Evolutionary conservation across 2,113 vertebrate genomes (phyloP).

Genomic region (Eulemur macaco): DNA sequence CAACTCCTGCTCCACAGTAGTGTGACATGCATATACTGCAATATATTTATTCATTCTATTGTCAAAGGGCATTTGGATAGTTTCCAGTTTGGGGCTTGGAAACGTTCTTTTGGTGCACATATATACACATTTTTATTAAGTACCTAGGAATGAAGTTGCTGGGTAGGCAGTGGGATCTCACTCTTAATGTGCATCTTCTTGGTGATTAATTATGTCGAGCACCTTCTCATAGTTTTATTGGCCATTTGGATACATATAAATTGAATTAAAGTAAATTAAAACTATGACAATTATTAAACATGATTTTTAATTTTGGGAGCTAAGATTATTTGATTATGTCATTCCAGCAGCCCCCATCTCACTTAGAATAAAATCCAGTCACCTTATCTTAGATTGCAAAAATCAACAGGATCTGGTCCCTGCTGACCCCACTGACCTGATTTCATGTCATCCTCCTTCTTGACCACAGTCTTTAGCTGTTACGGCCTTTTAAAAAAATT

Average conservation of each 20-base stretch:
- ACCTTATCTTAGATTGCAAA: neutral
- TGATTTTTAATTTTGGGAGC: neutral
- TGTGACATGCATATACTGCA: rapidly evolving
- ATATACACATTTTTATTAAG: neutral
- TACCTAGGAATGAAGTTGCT: neutral
- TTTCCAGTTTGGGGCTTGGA: neutral
- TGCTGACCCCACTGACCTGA: neutral
- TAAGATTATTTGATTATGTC: neutral
- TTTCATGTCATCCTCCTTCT: neutral
- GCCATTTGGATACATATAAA: neutral
- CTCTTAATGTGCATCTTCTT: neutral
- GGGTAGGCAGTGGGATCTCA: neutral
- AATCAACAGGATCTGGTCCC: neutral
- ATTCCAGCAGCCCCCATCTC: neutral
- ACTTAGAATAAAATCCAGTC: neutral
- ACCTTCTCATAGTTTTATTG: neutral
- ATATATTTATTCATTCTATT: neutral
- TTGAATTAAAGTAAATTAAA: neutral
- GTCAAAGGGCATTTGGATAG: neutral
- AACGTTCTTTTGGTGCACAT: neutral
- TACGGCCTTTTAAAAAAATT: neutral
- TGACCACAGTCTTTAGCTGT: neutral
- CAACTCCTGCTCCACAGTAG: rapidly evolving
- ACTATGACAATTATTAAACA: neutral
- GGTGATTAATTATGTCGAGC: neutral